Evolutionary conservation across 1,140 invertebrate species (phyloP), one percentile per base, ranked within the genome.

Genomic region (Drosophila nannoptera): DNA sequence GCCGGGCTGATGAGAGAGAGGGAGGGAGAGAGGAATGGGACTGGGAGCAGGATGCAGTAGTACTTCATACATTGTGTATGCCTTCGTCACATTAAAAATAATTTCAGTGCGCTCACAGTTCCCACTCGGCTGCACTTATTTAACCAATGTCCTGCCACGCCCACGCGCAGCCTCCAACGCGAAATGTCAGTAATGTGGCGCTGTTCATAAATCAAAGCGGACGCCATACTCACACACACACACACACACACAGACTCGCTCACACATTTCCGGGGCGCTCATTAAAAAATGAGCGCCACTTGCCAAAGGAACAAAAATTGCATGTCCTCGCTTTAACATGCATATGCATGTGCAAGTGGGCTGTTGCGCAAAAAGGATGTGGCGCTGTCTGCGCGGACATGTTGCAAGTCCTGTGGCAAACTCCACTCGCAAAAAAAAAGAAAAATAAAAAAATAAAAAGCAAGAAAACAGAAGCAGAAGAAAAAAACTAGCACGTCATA

Each of bases 261-360:
- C 60, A 56, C 60, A 81, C 65, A 83, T 80, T 83, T 83, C 80
- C 76, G 73, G 36, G 52, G 68, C 80, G 73, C 80, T 83, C 80
- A 83, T 83, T 83, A 83, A 83, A 83, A 83, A 83, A 83, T 83
- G 80, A 84, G 76, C 80, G 73, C 66, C 80, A 84, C 84, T 84
- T 83, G 73, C 65, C 76, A 80, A 80, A 78, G 64, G 59, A 77
- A 69, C 38, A 55, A 70, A 77, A 82, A 84, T 84, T 69, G 75
- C 72, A 83, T 75, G 72, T 71, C 62, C 64, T 61, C 63, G 67
- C 64, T 69, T 70, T 46, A 77, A 75, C 58, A 84, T 86, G 80
- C 73, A 80, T 76, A 77, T 78, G 80, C 62, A 83, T 84, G 67
- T 78, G 52, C 45, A 48, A 64, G 66, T 14, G 62, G 45, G 60